Conservation (phyloP, 2,888 invertebrate species). For the Ectemnius continuus region DNA sequence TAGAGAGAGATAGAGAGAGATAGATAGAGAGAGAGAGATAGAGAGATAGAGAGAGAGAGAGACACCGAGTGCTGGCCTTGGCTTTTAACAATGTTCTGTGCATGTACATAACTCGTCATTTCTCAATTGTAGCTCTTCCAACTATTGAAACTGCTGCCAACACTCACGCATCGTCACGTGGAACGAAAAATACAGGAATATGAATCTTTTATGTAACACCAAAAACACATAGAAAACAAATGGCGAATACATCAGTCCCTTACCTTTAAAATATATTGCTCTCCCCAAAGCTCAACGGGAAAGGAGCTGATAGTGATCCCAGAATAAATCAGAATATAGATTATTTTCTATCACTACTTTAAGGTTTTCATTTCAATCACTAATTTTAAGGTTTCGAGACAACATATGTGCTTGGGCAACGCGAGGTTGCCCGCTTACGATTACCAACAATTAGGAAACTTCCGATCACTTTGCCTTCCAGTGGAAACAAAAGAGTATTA, state of each 20-base stretch:
- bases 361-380: too few species aligned
- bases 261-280: slow-evolving; percentile 79
- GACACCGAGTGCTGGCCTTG: slow-evolving; percentile 74
- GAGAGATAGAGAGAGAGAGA: slow-evolving; percentile 69
- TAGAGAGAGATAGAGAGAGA: slow-evolving; percentile 48
- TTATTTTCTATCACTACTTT: slow-evolving; percentile 75
- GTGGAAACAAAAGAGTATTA: too few species aligned
- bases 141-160: slow-evolving; percentile 56
- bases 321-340: slow-evolving; percentile 78
- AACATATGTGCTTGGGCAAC: too few species aligned
- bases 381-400: too few species aligned
- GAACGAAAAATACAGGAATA: slow-evolving; percentile 73
- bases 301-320: slow-evolving; percentile 79
- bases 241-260: slow-evolving; percentile 78
- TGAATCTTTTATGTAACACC: slow-evolving; percentile 76
- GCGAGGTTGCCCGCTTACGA: too few species aligned
- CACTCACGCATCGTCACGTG: slow-evolving; percentile 72
- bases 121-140: neutral
- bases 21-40: too few species aligned
- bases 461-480: too few species aligned
- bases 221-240: slow-evolving; percentile 78
- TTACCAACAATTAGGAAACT: too few species aligned
- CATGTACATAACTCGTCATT: neutral
- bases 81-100: slow-evolving; percentile 14
- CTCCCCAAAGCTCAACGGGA: slow-evolving; percentile 79